phyloP scores from a whole-genome alignment of 2,888 invertebrate genomes.

The Tortrix viridana region DNA sequence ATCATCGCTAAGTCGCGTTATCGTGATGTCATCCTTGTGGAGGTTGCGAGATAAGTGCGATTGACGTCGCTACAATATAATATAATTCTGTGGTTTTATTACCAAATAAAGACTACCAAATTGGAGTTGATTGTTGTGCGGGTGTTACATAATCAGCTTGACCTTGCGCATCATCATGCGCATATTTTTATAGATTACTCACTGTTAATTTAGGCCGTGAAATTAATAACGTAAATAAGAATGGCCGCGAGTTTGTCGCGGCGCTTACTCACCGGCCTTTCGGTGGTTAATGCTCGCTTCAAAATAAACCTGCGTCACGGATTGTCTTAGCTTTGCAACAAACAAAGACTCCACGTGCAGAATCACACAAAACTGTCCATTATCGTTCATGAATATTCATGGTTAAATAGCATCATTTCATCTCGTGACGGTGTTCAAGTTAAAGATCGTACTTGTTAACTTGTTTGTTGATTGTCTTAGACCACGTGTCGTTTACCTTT shows the following conservation, averaged over 20 bases:
- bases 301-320: slow-evolving; percentile 44
- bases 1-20: slow-evolving; percentile 46
- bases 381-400: slow-evolving; percentile 21
- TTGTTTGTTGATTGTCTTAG: slow-evolving; percentile 23
- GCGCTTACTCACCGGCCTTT: slow-evolving; percentile 37
- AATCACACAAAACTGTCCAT: slow-evolving; percentile 21
- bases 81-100: slow-evolving; percentile 50
- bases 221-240: slow-evolving; percentile 22
- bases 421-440: background rate
- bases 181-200: slow-evolving; percentile 59
- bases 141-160: slow-evolving; percentile 66
- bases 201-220: slow-evolving; percentile 44
- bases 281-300: slow-evolving; percentile 39
- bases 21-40: slow-evolving; percentile 68
- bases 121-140: slow-evolving; percentile 53
- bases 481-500: slow-evolving; percentile 59
- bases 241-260: slow-evolving; percentile 1
- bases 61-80: slow-evolving; percentile 53
- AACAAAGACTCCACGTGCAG: slow-evolving; percentile 40
- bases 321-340: slow-evolving; percentile 47
- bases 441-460: slow-evolving; percentile 13
- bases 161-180: slow-evolving; percentile 64
- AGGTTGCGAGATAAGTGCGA: slow-evolving; percentile 52
- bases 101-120: slow-evolving; percentile 55
- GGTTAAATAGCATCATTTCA: slow-evolving; percentile 26